These are phyloP conservation scores for Ips typographus DNA, from an alignment of 1,140 invertebrate genomes.

Conservation along the genomic window DNA sequence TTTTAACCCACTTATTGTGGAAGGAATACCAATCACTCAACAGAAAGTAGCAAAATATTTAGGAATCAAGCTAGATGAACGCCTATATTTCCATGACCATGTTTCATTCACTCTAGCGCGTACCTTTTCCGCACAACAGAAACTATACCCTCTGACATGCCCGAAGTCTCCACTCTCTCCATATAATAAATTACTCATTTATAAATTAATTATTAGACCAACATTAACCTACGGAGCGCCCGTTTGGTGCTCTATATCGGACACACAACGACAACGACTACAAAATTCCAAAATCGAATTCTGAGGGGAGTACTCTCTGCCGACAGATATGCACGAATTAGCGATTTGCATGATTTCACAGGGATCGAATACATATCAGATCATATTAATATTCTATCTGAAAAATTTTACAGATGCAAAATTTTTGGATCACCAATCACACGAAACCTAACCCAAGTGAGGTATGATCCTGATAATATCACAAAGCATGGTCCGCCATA, in stretches of 20 bases:
- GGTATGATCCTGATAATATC: neutral
- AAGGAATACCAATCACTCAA: neutral
- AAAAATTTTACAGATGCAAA: slow-evolving; percentile 1
- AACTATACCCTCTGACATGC: slow-evolving; percentile 4
- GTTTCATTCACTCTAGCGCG: neutral
- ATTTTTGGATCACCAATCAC: neutral
- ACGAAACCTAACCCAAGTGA: neutral
- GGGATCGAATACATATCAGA: neutral
- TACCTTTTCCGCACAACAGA: neutral
- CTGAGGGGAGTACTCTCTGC: neutral
- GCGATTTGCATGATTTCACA: slow-evolving; percentile 3
- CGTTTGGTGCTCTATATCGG: slow-evolving; percentile 1
- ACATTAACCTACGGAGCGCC: slow-evolving; percentile 3
- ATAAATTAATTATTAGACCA: slow-evolving; percentile 1
- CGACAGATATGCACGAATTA: neutral
- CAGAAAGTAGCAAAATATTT: no score
- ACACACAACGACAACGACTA: neutral
- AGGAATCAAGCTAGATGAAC: no score
- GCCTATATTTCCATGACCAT: neutral
- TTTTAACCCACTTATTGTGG: neutral
- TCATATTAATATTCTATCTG: neutral
- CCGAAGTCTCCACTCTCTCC: neutral
- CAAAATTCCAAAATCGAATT: slow-evolving; percentile 7
- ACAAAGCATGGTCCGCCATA: slow-evolving; percentile 2
- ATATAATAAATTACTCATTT: slow-evolving; percentile 1